phyloP scores from a whole-genome alignment of 1,140 invertebrate genomes.

The Dryas iulia region DNA sequence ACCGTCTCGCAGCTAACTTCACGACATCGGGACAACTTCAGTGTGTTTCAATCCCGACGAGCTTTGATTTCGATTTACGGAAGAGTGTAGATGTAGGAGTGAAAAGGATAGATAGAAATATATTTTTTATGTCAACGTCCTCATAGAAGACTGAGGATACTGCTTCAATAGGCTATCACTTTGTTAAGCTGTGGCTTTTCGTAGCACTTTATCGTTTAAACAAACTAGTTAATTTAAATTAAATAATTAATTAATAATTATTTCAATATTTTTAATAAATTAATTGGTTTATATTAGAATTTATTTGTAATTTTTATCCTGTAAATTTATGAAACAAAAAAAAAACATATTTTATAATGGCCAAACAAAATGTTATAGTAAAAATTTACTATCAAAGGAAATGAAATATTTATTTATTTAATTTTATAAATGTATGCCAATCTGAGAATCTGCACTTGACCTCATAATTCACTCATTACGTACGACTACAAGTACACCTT shows the following conservation, averaged over 20 bases:
- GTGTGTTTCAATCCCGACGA: conserved; percentile 66
- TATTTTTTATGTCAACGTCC: conserved; percentile 77
- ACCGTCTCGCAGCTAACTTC: conserved; percentile 53
- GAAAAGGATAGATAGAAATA: conserved; percentile 57
- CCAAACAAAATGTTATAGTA: background rate
- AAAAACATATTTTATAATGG: too few species aligned
- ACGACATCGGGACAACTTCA: conserved; percentile 60
- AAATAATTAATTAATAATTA: conserved; percentile 17
- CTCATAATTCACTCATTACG: conserved; percentile 19
- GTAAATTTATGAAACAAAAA: too few species aligned
- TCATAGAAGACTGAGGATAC: conserved; percentile 64
- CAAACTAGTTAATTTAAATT: conserved; percentile 21
- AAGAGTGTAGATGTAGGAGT: conserved; percentile 63
- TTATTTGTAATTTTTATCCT: too few species aligned
- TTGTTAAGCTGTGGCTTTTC: conserved; percentile 33
- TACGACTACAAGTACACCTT: conserved; percentile 13
- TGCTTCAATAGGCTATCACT: conserved; percentile 34
- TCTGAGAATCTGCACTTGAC: conserved; percentile 16
- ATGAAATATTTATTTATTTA: background rate
- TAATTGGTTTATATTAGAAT: background rate
- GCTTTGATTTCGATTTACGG: conserved; percentile 80
- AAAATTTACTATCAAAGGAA: background rate
- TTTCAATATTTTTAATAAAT: conserved; percentile 10
- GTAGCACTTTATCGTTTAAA: conserved; percentile 22
- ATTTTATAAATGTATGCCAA: conserved; percentile 7